Evolutionary conservation across 2,888 invertebrate species (phyloP).

Genomic region (Romanomermis culicivorax): DNA sequence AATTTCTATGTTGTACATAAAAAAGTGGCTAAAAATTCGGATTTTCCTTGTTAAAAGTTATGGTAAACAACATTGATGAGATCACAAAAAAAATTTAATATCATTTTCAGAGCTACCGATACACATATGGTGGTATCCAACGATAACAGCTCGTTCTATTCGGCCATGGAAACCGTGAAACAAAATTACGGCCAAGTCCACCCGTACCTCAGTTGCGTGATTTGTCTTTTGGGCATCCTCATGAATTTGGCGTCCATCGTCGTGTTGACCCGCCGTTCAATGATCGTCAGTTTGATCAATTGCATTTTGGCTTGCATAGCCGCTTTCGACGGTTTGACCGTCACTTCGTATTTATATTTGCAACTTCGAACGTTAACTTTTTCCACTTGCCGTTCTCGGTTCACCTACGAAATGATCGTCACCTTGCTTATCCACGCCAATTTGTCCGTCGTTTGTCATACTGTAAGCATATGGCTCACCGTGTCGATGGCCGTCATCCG

Average conservation of each 20-base stretch:
- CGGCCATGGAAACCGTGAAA: neutral
- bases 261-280: constrained; percentile 1
- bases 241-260: constrained; percentile 3
- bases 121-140: too few species aligned
- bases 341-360: neutral
- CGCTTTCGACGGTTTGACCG: neutral
- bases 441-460: constrained; percentile 7
- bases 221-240: constrained; percentile 14
- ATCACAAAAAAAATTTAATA: too few species aligned
- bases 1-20: too few species aligned
- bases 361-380: neutral
- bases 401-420: neutral
- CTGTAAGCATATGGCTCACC: constrained; percentile 9
- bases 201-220: constrained; percentile 1
- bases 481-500: constrained; percentile 3
- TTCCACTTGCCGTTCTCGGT: neutral
- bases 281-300: constrained; percentile 1
- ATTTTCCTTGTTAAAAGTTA: too few species aligned
- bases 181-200: neutral
- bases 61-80: too few species aligned
- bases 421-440: neutral
- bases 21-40: too few species aligned
- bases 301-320: constrained; percentile 2
- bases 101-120: too few species aligned
- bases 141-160: too few species aligned